These are phyloP conservation scores for Cyprinus carpio DNA, from an alignment of 2,113 vertebrate species.

Conservation along the genomic window DNA sequence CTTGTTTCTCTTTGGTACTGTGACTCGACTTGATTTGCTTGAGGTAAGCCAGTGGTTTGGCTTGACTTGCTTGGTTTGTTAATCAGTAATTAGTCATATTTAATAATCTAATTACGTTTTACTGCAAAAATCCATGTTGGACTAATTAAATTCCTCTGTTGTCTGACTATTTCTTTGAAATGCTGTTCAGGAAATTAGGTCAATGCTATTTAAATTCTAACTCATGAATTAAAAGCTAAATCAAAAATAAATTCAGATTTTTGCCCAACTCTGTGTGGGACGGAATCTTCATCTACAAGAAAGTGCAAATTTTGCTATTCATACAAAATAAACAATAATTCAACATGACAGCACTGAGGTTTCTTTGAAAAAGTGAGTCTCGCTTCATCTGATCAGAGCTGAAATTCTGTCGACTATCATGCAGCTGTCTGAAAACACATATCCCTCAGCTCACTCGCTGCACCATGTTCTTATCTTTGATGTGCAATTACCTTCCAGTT, in stretches of 20 bases:
- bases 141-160: constrained; percentile 9
- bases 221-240: neutral
- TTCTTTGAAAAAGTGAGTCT: neutral
- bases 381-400: neutral
- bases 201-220: neutral
- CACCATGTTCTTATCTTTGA: constrained; percentile 38
- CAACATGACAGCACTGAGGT: neutral
- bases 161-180: neutral
- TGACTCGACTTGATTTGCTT: too few relatives aligned
- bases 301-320: neutral
- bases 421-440: constrained; percentile 26
- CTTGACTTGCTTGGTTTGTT: neutral
- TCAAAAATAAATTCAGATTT: neutral
- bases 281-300: neutral
- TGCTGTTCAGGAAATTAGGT: constrained; percentile 3
- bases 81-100: neutral
- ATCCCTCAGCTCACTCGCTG: constrained; percentile 6
- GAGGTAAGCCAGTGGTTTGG: too few relatives aligned
- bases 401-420: constrained; percentile 9
- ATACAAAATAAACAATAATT: neutral
- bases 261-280: neutral
- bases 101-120: neutral
- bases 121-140: neutral
- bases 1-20: too few relatives aligned
- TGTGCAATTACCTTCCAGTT: constrained; percentile 58